Evolutionary conservation across 2,888 invertebrate species (phyloP), one percentile per base, ranked within the genome.

Genomic region (Achlya flavicornis): DNA sequence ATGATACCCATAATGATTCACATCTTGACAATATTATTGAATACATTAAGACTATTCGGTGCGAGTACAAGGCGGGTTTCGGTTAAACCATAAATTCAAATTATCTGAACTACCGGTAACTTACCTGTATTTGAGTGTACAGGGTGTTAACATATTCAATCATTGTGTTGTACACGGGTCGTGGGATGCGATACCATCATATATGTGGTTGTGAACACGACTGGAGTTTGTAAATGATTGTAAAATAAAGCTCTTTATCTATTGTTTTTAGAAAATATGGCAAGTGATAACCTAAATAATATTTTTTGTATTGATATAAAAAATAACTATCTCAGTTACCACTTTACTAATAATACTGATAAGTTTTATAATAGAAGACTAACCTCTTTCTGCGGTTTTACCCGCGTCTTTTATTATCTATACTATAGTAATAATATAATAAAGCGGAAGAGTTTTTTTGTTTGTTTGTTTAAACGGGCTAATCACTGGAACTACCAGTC

Each of bases 131-230:
- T 6, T 46, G n/a, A n/a, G 10, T 53, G 4, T 53, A 53, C 19
- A 53, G 53, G 19, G 53, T 53, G 53, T 53, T 53, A 53, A 53
- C 19, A 53, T 53, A 19, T 19, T 19, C 53, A 16, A 53, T 53
- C 7, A 19, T 53, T 19, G 53, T 53, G 53, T 53, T n/a, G 10
- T 16, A 16, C 19, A 53, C 16, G 19, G 53, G 53, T 19, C 53
- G 53, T 10, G 3, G 16, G 46, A n/a, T 53, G 53, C 16, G 53
- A 53, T 53, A 53, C n/a, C 19, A 53, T 53, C 53, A 10, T 19
- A 10, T 10, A 38, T 38, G 38, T 10, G 16, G 48, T 48, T 48
- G 6, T 3, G 16, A 7, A 48, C 16, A 19, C 19, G 10, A 19
- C 19, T 19, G 19, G 10, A 19, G 53, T 53, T 10, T 53, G 19